phyloP scores from a whole-genome alignment of 2,888 invertebrate species.

The Archips xylosteana region DNA sequence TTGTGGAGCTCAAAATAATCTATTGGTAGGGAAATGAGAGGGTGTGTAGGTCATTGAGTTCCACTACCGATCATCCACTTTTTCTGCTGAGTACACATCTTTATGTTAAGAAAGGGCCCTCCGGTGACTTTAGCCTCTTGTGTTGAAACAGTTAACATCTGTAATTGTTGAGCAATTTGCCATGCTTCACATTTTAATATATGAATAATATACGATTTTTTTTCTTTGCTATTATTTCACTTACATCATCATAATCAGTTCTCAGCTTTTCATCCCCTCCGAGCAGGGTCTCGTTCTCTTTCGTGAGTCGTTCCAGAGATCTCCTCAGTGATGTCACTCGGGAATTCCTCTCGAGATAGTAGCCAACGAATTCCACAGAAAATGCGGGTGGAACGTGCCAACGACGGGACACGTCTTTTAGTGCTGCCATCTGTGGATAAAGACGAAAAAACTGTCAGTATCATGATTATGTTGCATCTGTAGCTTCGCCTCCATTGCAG shows the following conservation, averaged over 20 bases:
- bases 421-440: slow-evolving; percentile 86
- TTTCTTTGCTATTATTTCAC: background rate
- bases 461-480: too few relatives aligned
- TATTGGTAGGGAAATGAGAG: too few relatives aligned
- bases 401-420: slow-evolving; percentile 95
- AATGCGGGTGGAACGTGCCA: slow-evolving; percentile 98
- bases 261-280: slow-evolving; percentile 92
- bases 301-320: slow-evolving; percentile 90
- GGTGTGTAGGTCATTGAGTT: too few relatives aligned
- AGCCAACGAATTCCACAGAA: slow-evolving; percentile 97
- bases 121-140: background rate
- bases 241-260: slow-evolving; percentile 91
- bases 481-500: too few relatives aligned
- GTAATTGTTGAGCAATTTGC: too few relatives aligned
- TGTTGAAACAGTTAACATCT: too few relatives aligned
- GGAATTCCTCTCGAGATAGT: slow-evolving; percentile 95
- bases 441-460: background rate
- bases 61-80: too few relatives aligned
- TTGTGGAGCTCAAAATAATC: too few relatives aligned
- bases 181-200: too few relatives aligned
- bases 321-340: slow-evolving; percentile 92
- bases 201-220: too few relatives aligned
- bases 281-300: slow-evolving; percentile 90
- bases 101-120: too few relatives aligned
- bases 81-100: too few relatives aligned